A percentile compares a stretch with the other conserved stretches of the same genome.
These are phyloP conservation scores for Bradypus variegatus DNA, from an alignment of 2,797 vertebrate genomes.

Conservation along the genomic window DNA sequence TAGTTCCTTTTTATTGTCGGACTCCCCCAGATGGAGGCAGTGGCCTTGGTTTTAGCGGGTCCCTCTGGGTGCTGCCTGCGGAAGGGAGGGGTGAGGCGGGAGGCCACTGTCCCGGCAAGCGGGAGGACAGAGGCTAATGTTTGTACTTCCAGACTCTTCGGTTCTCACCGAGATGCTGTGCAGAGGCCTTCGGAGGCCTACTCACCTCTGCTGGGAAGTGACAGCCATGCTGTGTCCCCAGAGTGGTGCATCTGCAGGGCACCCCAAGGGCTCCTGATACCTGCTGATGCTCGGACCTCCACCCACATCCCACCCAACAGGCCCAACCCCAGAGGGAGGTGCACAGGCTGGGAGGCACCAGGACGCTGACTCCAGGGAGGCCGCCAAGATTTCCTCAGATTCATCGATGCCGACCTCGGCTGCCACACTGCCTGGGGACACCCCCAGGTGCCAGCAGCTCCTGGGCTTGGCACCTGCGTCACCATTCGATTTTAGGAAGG, in stretches of 20 bases:
- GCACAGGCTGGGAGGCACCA: too few relatives aligned
- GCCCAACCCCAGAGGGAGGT: too few relatives aligned
- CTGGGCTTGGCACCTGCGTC: neutral
- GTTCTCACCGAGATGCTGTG: neutral
- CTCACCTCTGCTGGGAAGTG: too few relatives aligned
- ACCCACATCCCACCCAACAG: too few relatives aligned
- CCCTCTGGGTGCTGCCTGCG: neutral
- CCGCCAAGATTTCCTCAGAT: neutral
- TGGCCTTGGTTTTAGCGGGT: too few relatives aligned
- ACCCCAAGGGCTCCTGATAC: neutral
- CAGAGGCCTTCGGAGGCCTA: too few relatives aligned
- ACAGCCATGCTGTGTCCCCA: neutral
- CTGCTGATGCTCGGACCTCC: neutral
- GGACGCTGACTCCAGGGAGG: neutral
- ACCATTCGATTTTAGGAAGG: neutral
- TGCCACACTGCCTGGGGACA: neutral
- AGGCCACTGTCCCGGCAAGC: too few relatives aligned
- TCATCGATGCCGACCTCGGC: neutral
- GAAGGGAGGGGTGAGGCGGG: too few relatives aligned
- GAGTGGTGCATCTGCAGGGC: neutral
- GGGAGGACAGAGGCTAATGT: neutral
- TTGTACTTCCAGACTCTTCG: neutral
- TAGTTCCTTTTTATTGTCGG: neutral
- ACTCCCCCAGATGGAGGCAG: neutral
- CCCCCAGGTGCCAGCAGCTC: neutral